Conservation (phyloP, 2,888 invertebrate genomes). For the Coleophora deauratella region DNA sequence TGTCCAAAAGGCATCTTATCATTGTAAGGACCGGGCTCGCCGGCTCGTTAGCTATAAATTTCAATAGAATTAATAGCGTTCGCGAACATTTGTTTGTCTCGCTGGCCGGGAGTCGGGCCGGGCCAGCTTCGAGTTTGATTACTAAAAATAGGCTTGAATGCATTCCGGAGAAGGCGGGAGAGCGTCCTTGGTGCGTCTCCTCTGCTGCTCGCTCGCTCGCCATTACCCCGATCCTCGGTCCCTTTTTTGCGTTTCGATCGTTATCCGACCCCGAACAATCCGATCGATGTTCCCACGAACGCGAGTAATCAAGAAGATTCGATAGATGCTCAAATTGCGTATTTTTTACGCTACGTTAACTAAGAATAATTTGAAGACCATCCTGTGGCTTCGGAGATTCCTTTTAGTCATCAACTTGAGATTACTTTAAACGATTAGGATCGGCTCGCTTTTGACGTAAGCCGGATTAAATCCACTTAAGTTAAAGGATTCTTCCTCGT, state of each 20-base stretch:
- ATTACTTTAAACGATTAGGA: slow-evolving; percentile 14
- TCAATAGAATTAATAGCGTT: slow-evolving; percentile 33
- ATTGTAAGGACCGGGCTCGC: slow-evolving; percentile 25
- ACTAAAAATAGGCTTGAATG: slow-evolving; percentile 65
- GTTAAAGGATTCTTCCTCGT: slow-evolving; percentile 22
- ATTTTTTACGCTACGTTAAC: slow-evolving; percentile 49
- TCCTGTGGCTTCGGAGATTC: slow-evolving; percentile 30
- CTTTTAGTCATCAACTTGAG: slow-evolving; percentile 23
- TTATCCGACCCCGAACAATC: slow-evolving; percentile 65
- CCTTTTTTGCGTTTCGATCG: slow-evolving; percentile 69
- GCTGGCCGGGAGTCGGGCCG: slow-evolving; percentile 18
- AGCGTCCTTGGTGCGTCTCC: slow-evolving; percentile 52
- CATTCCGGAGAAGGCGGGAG: slow-evolving; percentile 41
- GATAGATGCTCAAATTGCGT: slow-evolving; percentile 52
- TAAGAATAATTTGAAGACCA: slow-evolving; percentile 35
- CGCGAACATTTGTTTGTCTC: slow-evolving; percentile 40
- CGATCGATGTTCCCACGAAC: slow-evolving; percentile 61
- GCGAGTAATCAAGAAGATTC: slow-evolving; percentile 45
- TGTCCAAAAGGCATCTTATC: slow-evolving; percentile 16
- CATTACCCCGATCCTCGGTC: slow-evolving; percentile 45
- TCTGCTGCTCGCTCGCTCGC: slow-evolving; percentile 35
- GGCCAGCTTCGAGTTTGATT: slow-evolving; percentile 53
- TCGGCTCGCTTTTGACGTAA: slow-evolving; percentile 24
- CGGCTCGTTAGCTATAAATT: slow-evolving; percentile 32
- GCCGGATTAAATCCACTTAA: slow-evolving; percentile 18